Base-by-base conservation (phyloP, 1,140 invertebrate genomes). In the Diachasma alloeum region DNA sequence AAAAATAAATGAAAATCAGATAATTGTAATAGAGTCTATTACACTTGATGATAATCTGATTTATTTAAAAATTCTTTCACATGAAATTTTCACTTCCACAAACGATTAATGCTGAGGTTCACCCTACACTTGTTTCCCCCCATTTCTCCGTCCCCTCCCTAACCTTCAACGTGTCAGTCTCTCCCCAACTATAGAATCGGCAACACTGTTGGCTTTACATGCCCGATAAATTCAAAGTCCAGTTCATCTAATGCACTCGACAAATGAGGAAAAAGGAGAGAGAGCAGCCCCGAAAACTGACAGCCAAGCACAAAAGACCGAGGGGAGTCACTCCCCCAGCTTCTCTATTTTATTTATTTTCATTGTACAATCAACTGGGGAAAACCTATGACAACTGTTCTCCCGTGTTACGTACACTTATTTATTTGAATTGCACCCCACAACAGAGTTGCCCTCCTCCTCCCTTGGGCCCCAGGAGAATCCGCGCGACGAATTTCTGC, bases 291-390 rank as follows among this genome's bases (percentile, higher is more conserved):
- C 48, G 48, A 56, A 19, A 22, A 56, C 48, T 56, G 48, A 56
- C 48, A 56, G 37, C 69, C 63, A 56, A 36, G 44, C 31, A 75
- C 42, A 46, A 42, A 9, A 19, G n/a, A 37, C 48, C 44, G 69
- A 72, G 44, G 68, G n/a, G 42, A 48, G 63, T 42, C 72, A 67
- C 72, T 72, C 74, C 31, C 44, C 44, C 24, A 17, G n/a, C n/a
- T 56, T 24, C 22, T 19, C 48, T 72, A 74, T 75, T 48, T 77
- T 79, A 79, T 79, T 79, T 79, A 79, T 79, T 79, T 79, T 76
- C 72, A 56, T 19, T 26, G 70, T 73, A 69, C 70, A 73, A 24
- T 74, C 71, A 79, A 46, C 70, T 69, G 59, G 31, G 72, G 39
- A 68, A 46, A 24, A 44, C 24, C 74, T 74, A 75, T 72, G 78